Percentiles rank a stretch among this genome's conserved stretches.
These are phyloP conservation scores for Melanotaenia maccullochi DNA, from an alignment of 2,797 vertebrate genomes.

Conservation along the genomic window DNA sequence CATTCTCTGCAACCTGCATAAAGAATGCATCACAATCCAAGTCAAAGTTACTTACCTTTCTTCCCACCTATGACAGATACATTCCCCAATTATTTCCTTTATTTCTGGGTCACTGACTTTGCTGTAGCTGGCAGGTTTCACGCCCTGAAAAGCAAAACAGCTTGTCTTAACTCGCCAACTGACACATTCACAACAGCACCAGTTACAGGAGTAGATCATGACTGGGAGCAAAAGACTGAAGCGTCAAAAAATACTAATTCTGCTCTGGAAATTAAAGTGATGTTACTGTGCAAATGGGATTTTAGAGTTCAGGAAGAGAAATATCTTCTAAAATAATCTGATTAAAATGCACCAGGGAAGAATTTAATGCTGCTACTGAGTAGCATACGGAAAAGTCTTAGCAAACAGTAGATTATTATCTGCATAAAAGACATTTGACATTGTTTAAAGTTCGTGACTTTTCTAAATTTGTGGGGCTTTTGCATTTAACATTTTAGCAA, in stretches of 20 bases:
- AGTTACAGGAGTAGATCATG: neutral
- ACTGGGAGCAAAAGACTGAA: slow-evolving; percentile 13
- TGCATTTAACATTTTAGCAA: slow-evolving; percentile 4
- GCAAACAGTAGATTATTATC: neutral
- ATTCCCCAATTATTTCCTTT: slow-evolving; percentile 98
- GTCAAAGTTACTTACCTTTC: slow-evolving; percentile 87
- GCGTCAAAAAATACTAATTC: slow-evolving; percentile 6
- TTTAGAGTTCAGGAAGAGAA: neutral
- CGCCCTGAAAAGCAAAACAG: slow-evolving; percentile 84
- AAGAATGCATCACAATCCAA: neutral
- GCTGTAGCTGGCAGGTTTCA: slow-evolving; percentile 97
- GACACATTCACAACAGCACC: slow-evolving; percentile 19
- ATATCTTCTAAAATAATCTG: neutral
- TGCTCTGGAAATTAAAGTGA: slow-evolving; percentile 1
- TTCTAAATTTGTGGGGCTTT: neutral
- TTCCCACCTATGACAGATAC: slow-evolving; percentile 96
- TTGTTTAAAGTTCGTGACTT: neutral
- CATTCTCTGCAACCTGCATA: slow-evolving; percentile 5
- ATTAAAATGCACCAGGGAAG: neutral
- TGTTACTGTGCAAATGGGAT: neutral
- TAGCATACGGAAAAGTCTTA: neutral
- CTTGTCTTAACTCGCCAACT: slow-evolving; percentile 16
- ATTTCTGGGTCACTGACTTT: slow-evolving; percentile 97
- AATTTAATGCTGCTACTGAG: neutral
- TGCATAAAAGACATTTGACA: neutral